These are phyloP conservation scores for Neolamprologus modestus DNA, from an alignment of 2,113 vertebrate species.

Conservation along the genomic window DNA sequence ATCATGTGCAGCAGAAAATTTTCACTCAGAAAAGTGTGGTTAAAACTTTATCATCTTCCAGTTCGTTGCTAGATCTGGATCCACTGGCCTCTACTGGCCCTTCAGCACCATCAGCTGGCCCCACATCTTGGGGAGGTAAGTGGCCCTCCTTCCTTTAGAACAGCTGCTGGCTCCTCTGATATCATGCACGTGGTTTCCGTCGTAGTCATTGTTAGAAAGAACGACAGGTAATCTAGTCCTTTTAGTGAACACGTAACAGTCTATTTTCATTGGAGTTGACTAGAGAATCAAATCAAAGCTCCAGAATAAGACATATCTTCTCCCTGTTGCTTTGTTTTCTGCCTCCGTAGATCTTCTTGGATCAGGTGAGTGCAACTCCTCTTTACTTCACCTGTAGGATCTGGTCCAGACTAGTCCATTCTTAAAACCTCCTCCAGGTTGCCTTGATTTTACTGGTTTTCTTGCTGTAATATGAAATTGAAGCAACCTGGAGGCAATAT, in stretches of 20 bases:
- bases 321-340: background rate
- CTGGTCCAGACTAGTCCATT: background rate
- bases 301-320: background rate
- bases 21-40: background rate
- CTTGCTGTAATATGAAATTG: background rate
- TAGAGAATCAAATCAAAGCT: background rate
- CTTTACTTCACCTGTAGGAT: background rate
- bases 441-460: background rate
- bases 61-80: slow-evolving; percentile 93
- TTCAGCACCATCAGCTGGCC: slow-evolving; percentile 67
- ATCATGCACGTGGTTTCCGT: rapidly evolving
- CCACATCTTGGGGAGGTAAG: slow-evolving; percentile 92
- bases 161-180: background rate
- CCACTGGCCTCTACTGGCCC: slow-evolving; percentile 77
- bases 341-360: slow-evolving; percentile 66
- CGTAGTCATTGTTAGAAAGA: background rate
- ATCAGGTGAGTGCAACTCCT: slow-evolving; percentile 60
- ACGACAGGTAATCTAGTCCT: background rate
- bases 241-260: background rate
- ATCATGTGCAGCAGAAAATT: background rate
- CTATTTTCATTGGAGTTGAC: background rate
- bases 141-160: background rate
- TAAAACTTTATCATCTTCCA: slow-evolving; percentile 37
- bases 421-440: background rate
- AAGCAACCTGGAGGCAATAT: background rate